Evolutionary conservation across 53 echinoderm and acorn worm species (phyloP), one percentile per base, ranked within the genome.

Genomic region (Luidia sarsii): DNA sequence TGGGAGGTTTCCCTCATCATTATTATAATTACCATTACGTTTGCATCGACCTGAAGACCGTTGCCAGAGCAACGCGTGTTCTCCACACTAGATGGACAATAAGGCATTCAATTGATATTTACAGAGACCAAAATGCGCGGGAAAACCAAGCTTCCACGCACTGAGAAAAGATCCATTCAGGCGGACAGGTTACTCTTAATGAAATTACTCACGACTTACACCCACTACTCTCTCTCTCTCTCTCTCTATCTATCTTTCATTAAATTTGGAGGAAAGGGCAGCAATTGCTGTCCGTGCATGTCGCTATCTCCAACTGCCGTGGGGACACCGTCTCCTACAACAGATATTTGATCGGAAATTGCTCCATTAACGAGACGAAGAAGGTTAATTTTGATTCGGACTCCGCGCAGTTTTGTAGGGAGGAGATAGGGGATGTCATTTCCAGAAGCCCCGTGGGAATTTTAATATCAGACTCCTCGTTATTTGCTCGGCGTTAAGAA

Each of bases 1-100:
- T 2, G 8, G 72, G 22, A 33, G 65, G 9, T 41, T 41, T 7
- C 11, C 6, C 6, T 41, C 11, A 41, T 41, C 11, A 41, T 41
- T 41, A 11, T 41, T 41, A 41, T 41, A 11, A 11, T 41, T 11
- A 41, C 45, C 32, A 77, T 77, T 60, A 60, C 39, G 77, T 77
- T 77, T 45, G 59, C 77, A 77, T 77, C 33, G 61, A 77, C 61
- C 50, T 45, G 24, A 39, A 31, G 46, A 60, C 62, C 38, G 77
- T 77, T 77, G 59, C 62, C 77, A 33, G 59, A 33, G 77, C 59
- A 77, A 77, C 77, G 62, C 46, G 8, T 32, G 62, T 24, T 29
- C 61, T 19, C 7, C 41, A 56, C 32, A 37, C 28, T 29, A 52
- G 18, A 15, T 39, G 8, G 25, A 41, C 57, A 57, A 74, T 57